phyloP scores from a whole-genome alignment of 2,113 vertebrate species.

The Cinclus cinclus region DNA sequence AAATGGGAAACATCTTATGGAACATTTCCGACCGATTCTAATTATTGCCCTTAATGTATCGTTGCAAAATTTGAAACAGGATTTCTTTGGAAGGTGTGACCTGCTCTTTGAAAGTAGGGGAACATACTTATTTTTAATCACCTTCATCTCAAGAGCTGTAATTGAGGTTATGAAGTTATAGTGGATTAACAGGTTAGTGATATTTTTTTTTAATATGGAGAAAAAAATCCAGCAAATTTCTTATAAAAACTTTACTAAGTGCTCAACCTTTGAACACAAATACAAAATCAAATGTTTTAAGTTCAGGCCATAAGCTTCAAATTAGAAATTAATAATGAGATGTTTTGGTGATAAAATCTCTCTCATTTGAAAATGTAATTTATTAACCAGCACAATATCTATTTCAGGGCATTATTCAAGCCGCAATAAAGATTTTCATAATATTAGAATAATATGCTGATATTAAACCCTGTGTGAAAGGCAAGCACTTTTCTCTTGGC shows the following conservation, averaged over 20 bases:
- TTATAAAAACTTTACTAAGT: slow-evolving; percentile 51
- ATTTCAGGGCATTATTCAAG: slow-evolving; percentile 70
- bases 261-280: slow-evolving; percentile 64
- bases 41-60: slow-evolving; percentile 43
- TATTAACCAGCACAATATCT: slow-evolving; percentile 68
- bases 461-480: not conserved
- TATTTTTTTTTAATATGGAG: not conserved
- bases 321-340: slow-evolving; percentile 71
- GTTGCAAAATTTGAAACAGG: not conserved
- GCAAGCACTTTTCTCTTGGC: not conserved
- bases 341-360: slow-evolving; percentile 73
- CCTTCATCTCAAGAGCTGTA: slow-evolving; percentile 70
- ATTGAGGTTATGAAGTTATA: slow-evolving; percentile 69
- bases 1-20: not conserved
- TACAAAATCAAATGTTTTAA: slow-evolving; percentile 61
- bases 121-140: slow-evolving; percentile 63
- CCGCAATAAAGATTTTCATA: slow-evolving; percentile 59
- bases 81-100: slow-evolving; percentile 51
- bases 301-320: slow-evolving; percentile 54
- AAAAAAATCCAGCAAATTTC: not conserved
- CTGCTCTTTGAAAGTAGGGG: slow-evolving; percentile 26
- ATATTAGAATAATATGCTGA: slow-evolving; percentile 26
- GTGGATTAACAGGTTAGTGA: slow-evolving; percentile 66
- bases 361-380: slow-evolving; percentile 75
- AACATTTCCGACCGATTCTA: slow-evolving; percentile 15